phyloP scores from a whole-genome alignment of 2,888 invertebrate genomes.

The Eupeodes latifasciatus region DNA sequence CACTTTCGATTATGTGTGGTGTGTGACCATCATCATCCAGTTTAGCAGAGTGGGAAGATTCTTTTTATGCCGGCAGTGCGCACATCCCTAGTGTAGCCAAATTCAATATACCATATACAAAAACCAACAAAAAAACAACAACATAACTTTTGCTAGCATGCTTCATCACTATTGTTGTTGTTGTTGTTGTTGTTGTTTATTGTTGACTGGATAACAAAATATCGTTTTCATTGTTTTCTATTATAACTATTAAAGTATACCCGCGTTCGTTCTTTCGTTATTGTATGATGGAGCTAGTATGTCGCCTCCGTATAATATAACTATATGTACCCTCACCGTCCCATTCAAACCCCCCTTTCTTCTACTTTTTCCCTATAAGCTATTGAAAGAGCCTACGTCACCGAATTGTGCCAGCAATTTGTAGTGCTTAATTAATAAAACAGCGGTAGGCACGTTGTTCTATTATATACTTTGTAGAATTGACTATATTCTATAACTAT shows the following conservation, averaged over 20 bases:
- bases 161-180: slow-evolving; percentile 40
- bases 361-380: not conserved
- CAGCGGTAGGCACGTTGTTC: slow-evolving; percentile 53
- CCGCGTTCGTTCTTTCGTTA: slow-evolving; percentile 9
- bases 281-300: slow-evolving; percentile 4
- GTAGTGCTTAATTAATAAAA: slow-evolving; percentile 71
- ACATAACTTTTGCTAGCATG: slow-evolving; percentile 36
- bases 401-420: slow-evolving; percentile 63
- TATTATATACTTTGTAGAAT: slow-evolving; percentile 9
- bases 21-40: slow-evolving; percentile 39
- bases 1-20: slow-evolving; percentile 44
- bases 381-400: slow-evolving; percentile 51
- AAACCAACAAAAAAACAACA: not conserved
- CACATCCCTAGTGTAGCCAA: slow-evolving; percentile 73
- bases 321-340: not conserved
- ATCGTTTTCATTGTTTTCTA: slow-evolving; percentile 56
- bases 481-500: not conserved
- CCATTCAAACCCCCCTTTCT: not conserved
- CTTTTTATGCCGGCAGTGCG: slow-evolving; percentile 65
- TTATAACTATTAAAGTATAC: slow-evolving; percentile 43
- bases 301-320: not conserved
- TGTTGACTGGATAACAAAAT: slow-evolving; percentile 62
- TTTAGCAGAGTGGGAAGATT: slow-evolving; percentile 10
- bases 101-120: slow-evolving; percentile 51
- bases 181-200: slow-evolving; percentile 61